Base-by-base conservation (phyloP, 2,888 invertebrate genomes). In the Trimorus sp. region DNA sequence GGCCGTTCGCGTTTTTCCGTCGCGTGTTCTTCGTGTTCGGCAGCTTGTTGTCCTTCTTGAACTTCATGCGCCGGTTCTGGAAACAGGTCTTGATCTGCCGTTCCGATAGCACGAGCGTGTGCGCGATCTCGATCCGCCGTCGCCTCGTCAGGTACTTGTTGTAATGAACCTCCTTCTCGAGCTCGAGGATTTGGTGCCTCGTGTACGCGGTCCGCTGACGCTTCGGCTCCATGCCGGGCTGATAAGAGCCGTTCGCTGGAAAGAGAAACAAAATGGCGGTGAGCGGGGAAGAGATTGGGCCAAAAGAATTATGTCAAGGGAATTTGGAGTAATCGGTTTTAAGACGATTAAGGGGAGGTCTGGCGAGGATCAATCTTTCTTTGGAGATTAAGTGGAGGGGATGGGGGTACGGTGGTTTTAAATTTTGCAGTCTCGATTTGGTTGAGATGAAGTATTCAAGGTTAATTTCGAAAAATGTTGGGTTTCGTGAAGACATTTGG, bases 101-200 rank as follows among this genome's bases (percentile, higher is more conserved):
- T 91, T 97, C 97, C 79, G 98, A 97, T 88, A 99, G 94, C 91
- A 97, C 97, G 92, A 99, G 94, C 87, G 97, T 96, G 93, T 99
- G 98, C 56, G 99, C 98, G 92, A 99, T 98, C 93, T 99, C 99
- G 93, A 99, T 98, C 91, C 99, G 94, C 93, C 98, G 94, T 92
- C 98, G 94, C 88, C 99, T 94, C 80, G 98, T 98, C 92, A 99
- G 94, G 93, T 99, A 99, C 90, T 98, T 95, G 94, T 98, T 99
- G 94, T 97, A 98, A 92, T 98, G 98, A 92, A 99, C 99, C 93
- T 98, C 98, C 92, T 98, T 98, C 92, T 98, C 98, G 90, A 99
- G 94, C 93, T 99, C 98, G 92, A 99, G 94, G 91, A 98, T 98
- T 94, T 99, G 99, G 94, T 98, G 98, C 92, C 98, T 95, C 82